These are phyloP conservation scores for Rhaphigaster nebulosa DNA, from an alignment of 2,888 invertebrate genomes.

Conservation along the genomic window DNA sequence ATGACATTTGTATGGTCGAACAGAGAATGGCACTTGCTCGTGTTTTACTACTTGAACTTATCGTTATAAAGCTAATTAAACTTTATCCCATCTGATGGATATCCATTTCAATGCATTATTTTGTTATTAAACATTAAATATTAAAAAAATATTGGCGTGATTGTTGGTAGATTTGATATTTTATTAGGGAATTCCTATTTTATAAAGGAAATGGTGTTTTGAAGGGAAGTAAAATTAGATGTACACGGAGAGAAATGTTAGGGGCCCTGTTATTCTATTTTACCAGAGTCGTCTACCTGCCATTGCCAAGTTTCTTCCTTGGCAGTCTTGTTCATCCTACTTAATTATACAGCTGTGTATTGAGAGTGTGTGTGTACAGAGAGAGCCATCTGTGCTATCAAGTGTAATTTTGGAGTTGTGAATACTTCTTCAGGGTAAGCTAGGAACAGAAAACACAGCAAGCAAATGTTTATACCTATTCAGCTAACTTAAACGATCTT, in stretches of 20 bases:
- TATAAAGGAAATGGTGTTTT: neutral
- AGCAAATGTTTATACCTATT: neutral
- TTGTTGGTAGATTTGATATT: neutral
- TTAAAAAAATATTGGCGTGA: no score
- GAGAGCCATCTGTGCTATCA: neutral
- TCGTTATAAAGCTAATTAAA: no score
- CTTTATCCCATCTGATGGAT: no score
- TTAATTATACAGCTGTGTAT: neutral
- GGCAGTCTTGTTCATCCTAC: neutral
- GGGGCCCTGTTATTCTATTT: neutral
- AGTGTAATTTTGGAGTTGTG: neutral
- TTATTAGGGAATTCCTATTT: neutral
- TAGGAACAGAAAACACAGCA: neutral
- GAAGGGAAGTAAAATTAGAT: neutral
- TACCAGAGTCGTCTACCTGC: neutral
- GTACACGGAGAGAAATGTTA: neutral
- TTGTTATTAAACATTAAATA: no score
- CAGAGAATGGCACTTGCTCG: no score
- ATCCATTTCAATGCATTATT: no score
- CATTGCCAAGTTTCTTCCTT: neutral
- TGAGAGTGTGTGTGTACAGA: neutral
- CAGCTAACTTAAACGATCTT: no score
- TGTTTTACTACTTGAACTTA: no score
- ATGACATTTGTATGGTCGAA: no score
- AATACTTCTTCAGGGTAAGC: neutral